Base-by-base conservation (phyloP, 2,888 invertebrate genomes). In the Branchinecta sandiegonensis region DNA sequence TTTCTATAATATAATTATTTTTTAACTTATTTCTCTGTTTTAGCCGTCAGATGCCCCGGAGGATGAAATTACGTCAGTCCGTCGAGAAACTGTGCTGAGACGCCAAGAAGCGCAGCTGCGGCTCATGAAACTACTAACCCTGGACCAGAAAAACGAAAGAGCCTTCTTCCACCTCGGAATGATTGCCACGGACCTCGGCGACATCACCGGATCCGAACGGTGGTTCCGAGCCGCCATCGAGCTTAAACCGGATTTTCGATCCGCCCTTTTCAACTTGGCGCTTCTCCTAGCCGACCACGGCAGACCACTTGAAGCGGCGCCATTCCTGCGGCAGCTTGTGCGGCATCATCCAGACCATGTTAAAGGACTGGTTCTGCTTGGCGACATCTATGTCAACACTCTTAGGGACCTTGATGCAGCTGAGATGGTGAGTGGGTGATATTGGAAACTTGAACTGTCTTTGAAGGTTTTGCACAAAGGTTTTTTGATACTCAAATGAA, bases 131-230 rank as follows among this genome's bases (percentile, higher is more conserved):
- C 82, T 95, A 48, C 80, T 93, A 66, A 84, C 87, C 73, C 87
- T 84, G 82, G 86, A 83, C 71, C 79, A 81, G 1, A 86, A 85
- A 70, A 94, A 95, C 77, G 93, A 94, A 77, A 84, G 94, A 71
- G 89, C 94, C 8, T 91, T 90, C 78, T 96, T 96, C 79, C 94
- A 95, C 81, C 82, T 94, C 68, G 95, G 94, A 72, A 95, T 96
- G 95, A 80, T 96, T 65, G 89, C 94, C 64, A 95, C 94, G 94
- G 95, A 96, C 77, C 92, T 93, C 75, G 86, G 88, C 65, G 89
- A 94, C 76, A 89, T 87, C 64, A 86, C 85, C 48, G 88, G 88
- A 74, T 94, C 95, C 0, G 94, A 94, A 77, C 84, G 14, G n/a
- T 50, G 48, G 23, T 69, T 46, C 50, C 48, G 64, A 50, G 70